These are phyloP conservation scores for Macaca nemestrina DNA, from an alignment of 2,113 vertebrate genomes.

Conservation along the genomic window DNA sequence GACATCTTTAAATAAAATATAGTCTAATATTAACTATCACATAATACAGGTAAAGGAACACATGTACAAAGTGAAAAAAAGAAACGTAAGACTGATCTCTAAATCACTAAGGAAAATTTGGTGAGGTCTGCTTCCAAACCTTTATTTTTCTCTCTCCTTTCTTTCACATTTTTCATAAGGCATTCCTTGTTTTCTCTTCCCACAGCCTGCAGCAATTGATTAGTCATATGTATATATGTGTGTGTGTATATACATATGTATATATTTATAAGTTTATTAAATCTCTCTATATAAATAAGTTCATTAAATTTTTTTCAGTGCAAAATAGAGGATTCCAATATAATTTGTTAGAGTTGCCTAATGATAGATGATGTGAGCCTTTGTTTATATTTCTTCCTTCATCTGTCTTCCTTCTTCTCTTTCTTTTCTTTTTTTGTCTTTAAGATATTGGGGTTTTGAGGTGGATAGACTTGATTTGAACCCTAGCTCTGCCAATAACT, in stretches of 20 bases:
- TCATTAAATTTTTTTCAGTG: neutral
- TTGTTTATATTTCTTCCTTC: neutral
- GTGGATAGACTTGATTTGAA: neutral
- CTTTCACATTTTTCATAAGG: neutral
- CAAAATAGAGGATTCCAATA: neutral
- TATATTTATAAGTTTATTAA: too few relatives aligned
- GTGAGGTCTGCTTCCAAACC: neutral
- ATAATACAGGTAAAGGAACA: neutral
- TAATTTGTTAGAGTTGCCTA: neutral
- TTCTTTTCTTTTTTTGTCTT: neutral
- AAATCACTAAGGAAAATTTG: neutral
- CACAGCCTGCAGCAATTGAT: neutral
- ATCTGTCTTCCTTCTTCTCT: neutral
- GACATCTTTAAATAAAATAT: neutral
- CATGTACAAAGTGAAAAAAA: neutral
- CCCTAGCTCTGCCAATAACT: neutral
- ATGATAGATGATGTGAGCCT: neutral
- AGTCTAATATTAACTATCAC: neutral
- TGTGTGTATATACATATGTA: rapidly evolving
- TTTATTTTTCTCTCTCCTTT: neutral
- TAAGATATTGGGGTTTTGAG: neutral
- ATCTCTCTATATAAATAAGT: too few relatives aligned
- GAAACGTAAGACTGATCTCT: neutral
- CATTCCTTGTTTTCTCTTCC: neutral
- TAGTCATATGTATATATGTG: neutral